A percentile compares a stretch with the other conserved stretches of the same genome.
These are phyloP conservation scores for Clarias platycephalus DNA, from an alignment of 2,797 vertebrate species.

Conservation along the genomic window DNA sequence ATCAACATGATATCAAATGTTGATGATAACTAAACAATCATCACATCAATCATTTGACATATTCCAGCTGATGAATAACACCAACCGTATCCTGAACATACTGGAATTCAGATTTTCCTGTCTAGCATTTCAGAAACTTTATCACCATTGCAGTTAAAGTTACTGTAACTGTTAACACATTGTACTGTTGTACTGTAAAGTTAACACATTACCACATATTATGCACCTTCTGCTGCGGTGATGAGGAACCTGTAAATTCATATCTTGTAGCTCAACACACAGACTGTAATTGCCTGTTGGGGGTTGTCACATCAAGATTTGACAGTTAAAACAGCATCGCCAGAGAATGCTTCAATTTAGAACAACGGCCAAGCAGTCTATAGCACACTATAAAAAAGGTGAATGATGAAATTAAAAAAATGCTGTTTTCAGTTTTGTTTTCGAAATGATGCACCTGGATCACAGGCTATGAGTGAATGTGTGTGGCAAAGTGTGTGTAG, in stretches of 20 bases:
- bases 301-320: background rate
- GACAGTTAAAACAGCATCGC: background rate
- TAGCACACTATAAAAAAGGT: background rate
- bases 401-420: background rate
- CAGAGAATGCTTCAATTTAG: background rate
- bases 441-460: slow-evolving; percentile 2
- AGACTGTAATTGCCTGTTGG: background rate
- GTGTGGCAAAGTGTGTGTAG: slow-evolving; percentile 1
- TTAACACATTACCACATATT: background rate
- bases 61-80: background rate
- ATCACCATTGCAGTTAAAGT: background rate
- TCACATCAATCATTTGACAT: background rate
- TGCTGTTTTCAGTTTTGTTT: background rate
- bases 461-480: background rate
- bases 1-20: no score
- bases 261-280: background rate
- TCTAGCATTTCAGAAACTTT: background rate
- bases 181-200: no score
- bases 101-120: background rate
- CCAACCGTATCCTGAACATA: background rate
- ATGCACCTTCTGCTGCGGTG: slow-evolving; percentile 6
- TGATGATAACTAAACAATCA: background rate
- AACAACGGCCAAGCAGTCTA: background rate
- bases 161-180: no score
- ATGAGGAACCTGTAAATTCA: background rate